phyloP scores from a whole-genome alignment of 1,140 invertebrate species.

The Ooceraea biroi region DNA sequence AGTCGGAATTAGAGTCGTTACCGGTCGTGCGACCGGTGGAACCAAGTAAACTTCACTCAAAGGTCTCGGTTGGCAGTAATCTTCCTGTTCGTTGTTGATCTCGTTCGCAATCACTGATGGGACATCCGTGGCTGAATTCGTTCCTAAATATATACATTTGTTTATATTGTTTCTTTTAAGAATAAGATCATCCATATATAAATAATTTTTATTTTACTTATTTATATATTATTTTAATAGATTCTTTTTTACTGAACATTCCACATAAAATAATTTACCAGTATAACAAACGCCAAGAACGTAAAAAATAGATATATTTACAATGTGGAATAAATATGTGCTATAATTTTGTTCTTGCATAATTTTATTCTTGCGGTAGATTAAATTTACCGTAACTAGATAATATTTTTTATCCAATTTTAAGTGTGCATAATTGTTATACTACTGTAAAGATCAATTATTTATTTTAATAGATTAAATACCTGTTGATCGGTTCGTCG shows the following conservation, averaged over 20 bases:
- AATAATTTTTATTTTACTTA: neutral
- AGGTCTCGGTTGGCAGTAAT: slow-evolving; percentile 87
- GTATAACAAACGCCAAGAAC: too few species aligned
- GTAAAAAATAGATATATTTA: too few species aligned
- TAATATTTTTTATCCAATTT: too few species aligned
- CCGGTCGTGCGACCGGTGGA: slow-evolving; percentile 86
- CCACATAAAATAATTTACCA: neutral
- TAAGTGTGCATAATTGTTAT: too few species aligned
- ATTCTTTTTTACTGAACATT: neutral
- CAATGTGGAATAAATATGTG: too few species aligned
- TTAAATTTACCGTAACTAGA: too few species aligned
- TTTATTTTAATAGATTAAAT: slow-evolving; percentile 57
- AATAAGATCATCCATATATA: neutral
- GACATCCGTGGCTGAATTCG: slow-evolving; percentile 41
- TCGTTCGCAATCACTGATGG: slow-evolving; percentile 50
- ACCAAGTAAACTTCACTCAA: slow-evolving; percentile 86
- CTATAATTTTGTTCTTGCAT: too few species aligned
- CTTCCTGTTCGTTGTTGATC: slow-evolving; percentile 78
- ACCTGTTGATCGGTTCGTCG: slow-evolving; percentile 76
- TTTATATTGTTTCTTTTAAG: neutral
- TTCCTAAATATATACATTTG: neutral
- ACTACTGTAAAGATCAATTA: too few species aligned
- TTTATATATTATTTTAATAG: neutral
- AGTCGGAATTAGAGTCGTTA: slow-evolving; percentile 73
- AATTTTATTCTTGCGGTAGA: too few species aligned